Conservation (phyloP, 2,797 vertebrate species). For the Aphelocoma californica region DNA sequence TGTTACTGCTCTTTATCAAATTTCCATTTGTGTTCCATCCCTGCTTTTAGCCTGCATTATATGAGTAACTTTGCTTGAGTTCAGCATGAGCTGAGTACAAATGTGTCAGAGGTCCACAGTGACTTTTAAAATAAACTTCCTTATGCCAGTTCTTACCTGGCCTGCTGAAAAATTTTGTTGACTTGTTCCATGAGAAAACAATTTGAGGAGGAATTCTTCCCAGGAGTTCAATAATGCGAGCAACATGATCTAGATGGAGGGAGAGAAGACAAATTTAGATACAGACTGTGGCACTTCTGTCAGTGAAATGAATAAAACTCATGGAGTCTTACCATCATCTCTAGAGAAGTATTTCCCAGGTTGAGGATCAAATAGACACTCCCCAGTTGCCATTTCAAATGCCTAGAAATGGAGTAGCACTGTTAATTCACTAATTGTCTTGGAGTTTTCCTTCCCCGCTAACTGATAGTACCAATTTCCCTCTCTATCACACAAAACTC, state of each 20-base stretch:
- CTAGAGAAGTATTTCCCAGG: constrained; percentile 78
- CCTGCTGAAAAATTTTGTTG: constrained; percentile 80
- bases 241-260: constrained; percentile 80
- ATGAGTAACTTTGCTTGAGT: neutral
- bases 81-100: neutral
- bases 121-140: neutral
- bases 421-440: neutral
- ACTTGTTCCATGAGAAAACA: constrained; percentile 80
- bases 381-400: constrained; percentile 86
- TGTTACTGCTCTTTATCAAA: neutral
- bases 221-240: constrained; percentile 83
- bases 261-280: neutral
- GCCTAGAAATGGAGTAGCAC: constrained; percentile 71
- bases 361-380: constrained; percentile 83
- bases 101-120: neutral
- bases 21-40: neutral
- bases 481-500: neutral
- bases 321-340: constrained; percentile 80
- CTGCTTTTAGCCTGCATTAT: neutral
- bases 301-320: neutral
- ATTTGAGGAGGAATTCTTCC: constrained; percentile 82
- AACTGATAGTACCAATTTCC: neutral
- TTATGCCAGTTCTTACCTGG: constrained; percentile 73
- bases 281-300: neutral
- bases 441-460: neutral